Conservation (phyloP, 2,797 vertebrate species). For the Acanthornis magna region DNA sequence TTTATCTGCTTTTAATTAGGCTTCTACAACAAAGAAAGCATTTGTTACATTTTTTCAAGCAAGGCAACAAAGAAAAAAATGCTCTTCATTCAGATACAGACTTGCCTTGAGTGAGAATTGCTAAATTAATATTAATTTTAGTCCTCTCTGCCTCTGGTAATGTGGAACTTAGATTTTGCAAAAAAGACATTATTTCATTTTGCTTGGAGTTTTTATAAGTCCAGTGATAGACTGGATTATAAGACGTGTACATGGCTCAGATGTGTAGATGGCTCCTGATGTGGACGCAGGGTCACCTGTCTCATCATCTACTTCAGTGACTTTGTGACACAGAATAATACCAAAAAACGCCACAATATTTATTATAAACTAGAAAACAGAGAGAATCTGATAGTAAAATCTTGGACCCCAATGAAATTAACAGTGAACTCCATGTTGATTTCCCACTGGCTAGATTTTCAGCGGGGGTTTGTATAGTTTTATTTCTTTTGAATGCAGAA, state of each 20-base stretch:
- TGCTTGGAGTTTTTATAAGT: neutral
- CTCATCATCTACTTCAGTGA: neutral
- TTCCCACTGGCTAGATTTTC: neutral
- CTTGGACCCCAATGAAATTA: neutral
- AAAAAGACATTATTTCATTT: neutral
- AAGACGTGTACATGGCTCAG: neutral
- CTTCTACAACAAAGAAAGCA: conserved; percentile 75
- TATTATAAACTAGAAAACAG: neutral
- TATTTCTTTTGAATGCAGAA: neutral
- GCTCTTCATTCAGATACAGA: neutral
- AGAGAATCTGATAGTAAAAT: neutral
- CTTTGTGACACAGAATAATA: neutral
- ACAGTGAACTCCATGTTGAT: neutral
- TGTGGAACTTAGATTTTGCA: neutral
- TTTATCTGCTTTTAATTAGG: conserved; percentile 84
- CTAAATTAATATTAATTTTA: neutral
- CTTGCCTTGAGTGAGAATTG: neutral
- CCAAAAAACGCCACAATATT: neutral
- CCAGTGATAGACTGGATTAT: neutral
- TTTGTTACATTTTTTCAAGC: conserved; percentile 38
- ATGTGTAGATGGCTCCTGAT: rapidly evolving
- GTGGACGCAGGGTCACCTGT: neutral
- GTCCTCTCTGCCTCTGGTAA: neutral
- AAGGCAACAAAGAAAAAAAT: neutral
- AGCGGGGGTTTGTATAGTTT: neutral